Base-by-base conservation (phyloP, 2,888 invertebrate species). In the Geotrupes spiniger region DNA sequence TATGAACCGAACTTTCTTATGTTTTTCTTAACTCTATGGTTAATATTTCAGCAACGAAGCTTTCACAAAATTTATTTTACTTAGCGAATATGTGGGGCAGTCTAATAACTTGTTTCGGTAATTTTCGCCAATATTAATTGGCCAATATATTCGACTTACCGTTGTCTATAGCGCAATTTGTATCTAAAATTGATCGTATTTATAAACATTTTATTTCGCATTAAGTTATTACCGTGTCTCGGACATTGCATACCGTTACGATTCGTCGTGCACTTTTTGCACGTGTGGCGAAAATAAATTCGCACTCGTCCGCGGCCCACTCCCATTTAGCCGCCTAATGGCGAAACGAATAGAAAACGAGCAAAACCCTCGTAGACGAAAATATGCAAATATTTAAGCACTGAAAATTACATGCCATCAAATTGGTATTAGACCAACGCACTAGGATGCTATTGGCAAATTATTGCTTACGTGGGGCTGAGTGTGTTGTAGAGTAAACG, bases 311-410 rank as follows among this genome's bases (percentile, higher is more conserved):
- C n/a, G n/a, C n/a, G n/a, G n/a, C n/a, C n/a, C n/a, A n/a, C n/a
- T n/a, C n/a, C n/a, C n/a, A n/a, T n/a, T n/a, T n/a, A n/a, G n/a
- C n/a, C n/a, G n/a, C n/a, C 25, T 40, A 39, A 40, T 46, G 29
- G 25, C 39, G 38, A 27, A 33, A 38, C 33, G 31, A 40, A 27
- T 25, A 21, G 11, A 44, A 44, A 37, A 25, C 21, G 15, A 40
- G 40, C 33, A 33, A 25, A 33, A 31, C 15, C 4, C 12, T 29
- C n/a, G 11, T 25, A 39, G 26, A 31, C 29, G 25, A 25, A 26
- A 26, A 39, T 28, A 46, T 46, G 46, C 40, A 31, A 46, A 46
- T 46, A 4, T 16, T 40, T 40, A 46, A 31, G 31, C 33, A 39
- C 17, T 46, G 26, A 10, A 46, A 46, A 46, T 46, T 46, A 40